Percentiles rank a stretch among this genome's conserved stretches.
Evolutionary conservation across 1,140 invertebrate genomes (phyloP).

Genomic region (Lerema accius): DNA sequence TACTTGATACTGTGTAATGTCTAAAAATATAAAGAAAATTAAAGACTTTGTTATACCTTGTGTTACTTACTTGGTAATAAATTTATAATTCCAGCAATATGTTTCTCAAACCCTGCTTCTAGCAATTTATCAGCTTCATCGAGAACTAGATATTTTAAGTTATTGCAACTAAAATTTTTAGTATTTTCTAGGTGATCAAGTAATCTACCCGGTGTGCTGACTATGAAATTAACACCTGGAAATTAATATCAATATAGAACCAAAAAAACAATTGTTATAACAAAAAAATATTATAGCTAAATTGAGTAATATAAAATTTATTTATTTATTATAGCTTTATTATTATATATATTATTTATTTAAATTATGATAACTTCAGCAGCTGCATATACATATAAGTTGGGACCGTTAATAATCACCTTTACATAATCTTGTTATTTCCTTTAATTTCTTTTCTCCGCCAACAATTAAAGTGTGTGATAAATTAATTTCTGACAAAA

Average conservation of each 20-base stretch:
- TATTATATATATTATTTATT: too few relatives aligned
- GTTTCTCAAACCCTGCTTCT: conserved; percentile 93
- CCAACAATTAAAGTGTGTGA: conserved; percentile 95
- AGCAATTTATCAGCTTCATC: conserved; percentile 94
- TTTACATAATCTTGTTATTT: conserved; percentile 86
- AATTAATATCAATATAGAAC: too few relatives aligned
- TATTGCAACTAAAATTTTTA: conserved; percentile 88
- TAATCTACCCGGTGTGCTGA: conserved; percentile 91
- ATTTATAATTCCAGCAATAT: conserved; percentile 91
- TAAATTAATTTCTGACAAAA: conserved; percentile 92
- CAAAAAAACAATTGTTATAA: too few relatives aligned
- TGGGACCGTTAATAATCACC: conserved; percentile 85
- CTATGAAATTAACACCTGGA: conserved; percentile 89
- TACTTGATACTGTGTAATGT: too few relatives aligned
- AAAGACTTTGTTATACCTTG: too few relatives aligned
- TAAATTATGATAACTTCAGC: too few relatives aligned
- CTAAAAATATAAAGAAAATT: too few relatives aligned
- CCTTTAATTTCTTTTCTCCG: conserved; percentile 89
- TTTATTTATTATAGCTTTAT: too few relatives aligned
- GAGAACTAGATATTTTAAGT: conserved; percentile 91
- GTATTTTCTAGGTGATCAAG: conserved; percentile 93
- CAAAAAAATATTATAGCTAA: background rate
- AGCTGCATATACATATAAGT: too few relatives aligned
- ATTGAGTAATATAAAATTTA: conserved; percentile 6
- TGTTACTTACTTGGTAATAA: conserved; percentile 88